These are phyloP conservation scores for Maconellicoccus hirsutus DNA, from an alignment of 1,140 invertebrate genomes.

Conservation along the genomic window DNA sequence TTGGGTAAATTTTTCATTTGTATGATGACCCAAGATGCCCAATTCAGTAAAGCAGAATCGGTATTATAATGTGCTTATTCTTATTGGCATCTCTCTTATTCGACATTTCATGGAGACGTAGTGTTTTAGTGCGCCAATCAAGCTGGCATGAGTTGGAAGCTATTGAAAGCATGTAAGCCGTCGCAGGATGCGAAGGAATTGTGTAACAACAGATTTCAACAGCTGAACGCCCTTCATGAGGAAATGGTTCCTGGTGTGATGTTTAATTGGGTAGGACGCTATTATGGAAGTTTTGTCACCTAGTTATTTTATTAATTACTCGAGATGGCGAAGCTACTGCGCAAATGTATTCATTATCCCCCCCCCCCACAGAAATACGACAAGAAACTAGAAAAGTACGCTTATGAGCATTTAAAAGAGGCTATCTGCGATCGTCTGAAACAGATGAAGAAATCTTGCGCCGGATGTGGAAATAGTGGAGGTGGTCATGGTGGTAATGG, in stretches of 20 bases:
- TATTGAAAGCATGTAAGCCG: neutral
- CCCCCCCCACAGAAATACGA: too few relatives aligned
- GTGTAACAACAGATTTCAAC: neutral
- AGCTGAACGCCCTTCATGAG: neutral
- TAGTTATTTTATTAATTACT: too few relatives aligned
- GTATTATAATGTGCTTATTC: too few relatives aligned
- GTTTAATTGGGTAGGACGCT: neutral
- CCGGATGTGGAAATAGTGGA: too few relatives aligned
- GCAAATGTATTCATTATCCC: too few relatives aligned
- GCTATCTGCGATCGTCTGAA: too few relatives aligned
- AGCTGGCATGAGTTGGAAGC: neutral
- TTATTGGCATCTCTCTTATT: neutral
- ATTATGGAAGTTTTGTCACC: too few relatives aligned
- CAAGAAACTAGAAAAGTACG: too few relatives aligned
- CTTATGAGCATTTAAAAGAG: too few relatives aligned
- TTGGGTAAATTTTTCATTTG: neutral
- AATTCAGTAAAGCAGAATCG: neutral
- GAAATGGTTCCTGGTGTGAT: neutral
- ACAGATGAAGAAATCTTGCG: too few relatives aligned
- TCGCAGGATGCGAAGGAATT: neutral
- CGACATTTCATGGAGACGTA: neutral
- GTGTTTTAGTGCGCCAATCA: neutral
- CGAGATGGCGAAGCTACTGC: too few relatives aligned
- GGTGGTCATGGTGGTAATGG: too few relatives aligned
- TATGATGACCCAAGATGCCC: neutral